Base-by-base conservation (phyloP, 1,140 invertebrate genomes). In the Hirudo medicinalis region DNA sequence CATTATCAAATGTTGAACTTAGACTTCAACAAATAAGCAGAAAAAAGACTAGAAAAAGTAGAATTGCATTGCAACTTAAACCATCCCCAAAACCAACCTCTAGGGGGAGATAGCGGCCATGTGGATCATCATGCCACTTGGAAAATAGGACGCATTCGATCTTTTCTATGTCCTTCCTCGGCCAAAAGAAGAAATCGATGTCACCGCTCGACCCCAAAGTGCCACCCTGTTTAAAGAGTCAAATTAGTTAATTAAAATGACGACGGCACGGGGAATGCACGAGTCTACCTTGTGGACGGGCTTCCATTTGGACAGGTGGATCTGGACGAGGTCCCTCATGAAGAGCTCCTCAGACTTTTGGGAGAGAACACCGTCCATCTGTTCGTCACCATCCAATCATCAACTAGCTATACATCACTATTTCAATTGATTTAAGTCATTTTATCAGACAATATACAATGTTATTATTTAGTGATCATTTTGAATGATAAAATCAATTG, bases 181-280 rank as follows among this genome's bases (percentile, higher is more conserved):
- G 80, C 80, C 80, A 82, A 27, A 82, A 74, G 71, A 81, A 78
- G 73, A 80, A 82, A 72, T 82, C 80, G 49, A 82, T 77, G 57
- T 79, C 76, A 57, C 76, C 76, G n/a, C 79, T 79, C 71, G 77
- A 79, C 32, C 79, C 80, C 72, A 80, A 73, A 17, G 57, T 63
- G 13, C 57, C 57, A 13, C 11, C 29, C 57, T 63, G 32, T 36
- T 36, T 36, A 6, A 22, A 22, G 17, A 6, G 22, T 63, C 22
- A 22, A 63, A 36, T 36, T 36, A 36, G 6, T 36, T 36, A 36
- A 36, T 36, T 36, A 36, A n/a, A n/a, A n/a, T 36, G 32, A 36
- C 32, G 32, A 15, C 11, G 43, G 43, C 13, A 11, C 43, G 3
- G 11, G 4, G 43, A 9, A 13, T 49, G 43, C 4, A 49, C 32